Evolutionary conservation across 2,888 invertebrate genomes (phyloP).

Genomic region (Cheilosia vernalis): DNA sequence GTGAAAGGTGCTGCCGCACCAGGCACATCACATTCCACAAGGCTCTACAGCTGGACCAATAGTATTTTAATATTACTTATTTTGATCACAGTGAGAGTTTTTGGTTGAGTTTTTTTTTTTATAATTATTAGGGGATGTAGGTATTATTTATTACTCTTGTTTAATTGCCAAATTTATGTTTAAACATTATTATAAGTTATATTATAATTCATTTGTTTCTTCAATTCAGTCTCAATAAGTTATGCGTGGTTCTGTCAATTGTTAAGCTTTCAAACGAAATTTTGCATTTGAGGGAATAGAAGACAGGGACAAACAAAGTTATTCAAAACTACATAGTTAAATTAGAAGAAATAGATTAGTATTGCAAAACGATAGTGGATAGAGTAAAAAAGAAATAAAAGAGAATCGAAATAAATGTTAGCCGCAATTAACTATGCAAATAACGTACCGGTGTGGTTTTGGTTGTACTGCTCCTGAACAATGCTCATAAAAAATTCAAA

Average conservation of each 20-base stretch:
- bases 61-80: conserved; percentile 62
- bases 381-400: background rate
- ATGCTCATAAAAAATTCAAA: conserved; percentile 51
- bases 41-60: conserved; percentile 68
- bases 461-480: conserved; percentile 18
- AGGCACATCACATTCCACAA: conserved; percentile 59
- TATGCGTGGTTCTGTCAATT: conserved; percentile 49
- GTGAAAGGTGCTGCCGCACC: conserved; percentile 74
- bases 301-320: background rate
- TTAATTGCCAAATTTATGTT: conserved; percentile 71
- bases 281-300: background rate
- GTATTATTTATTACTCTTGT: conserved; percentile 53
- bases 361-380: conserved; percentile 11
- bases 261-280: conserved; percentile 1
- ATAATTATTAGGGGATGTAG: conserved; percentile 36
- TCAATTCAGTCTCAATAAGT: conserved; percentile 5
- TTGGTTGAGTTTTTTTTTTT: conserved; percentile 53
- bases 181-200: conserved; percentile 34
- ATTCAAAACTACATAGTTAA: conserved; percentile 16
- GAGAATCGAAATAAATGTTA: background rate
- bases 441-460: conserved; percentile 27
- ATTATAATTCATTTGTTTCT: conserved; percentile 1
- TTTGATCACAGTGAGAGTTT: conserved; percentile 52
- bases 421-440: conserved; percentile 53
- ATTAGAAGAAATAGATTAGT: conserved; percentile 16